Conservation (phyloP, 2,113 vertebrate genomes). For the Cynocephalus volans region DNA sequence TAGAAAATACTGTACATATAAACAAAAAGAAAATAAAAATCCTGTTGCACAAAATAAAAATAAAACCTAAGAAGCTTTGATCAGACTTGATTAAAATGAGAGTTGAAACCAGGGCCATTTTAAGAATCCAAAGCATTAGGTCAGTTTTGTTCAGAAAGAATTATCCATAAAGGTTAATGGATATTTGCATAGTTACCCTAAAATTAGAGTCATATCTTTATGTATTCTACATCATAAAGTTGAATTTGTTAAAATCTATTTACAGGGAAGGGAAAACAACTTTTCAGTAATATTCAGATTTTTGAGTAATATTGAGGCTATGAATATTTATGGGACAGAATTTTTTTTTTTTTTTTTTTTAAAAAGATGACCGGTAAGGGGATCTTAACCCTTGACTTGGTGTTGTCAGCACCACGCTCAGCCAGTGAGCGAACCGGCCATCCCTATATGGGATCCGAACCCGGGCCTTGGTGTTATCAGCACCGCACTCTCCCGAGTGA, state of each 20-base stretch:
- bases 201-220: constrained; percentile 29
- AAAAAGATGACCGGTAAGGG: too few relatives aligned
- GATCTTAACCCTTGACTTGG: too few relatives aligned
- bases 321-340: background rate
- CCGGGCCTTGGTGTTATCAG: too few relatives aligned
- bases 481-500: too few relatives aligned
- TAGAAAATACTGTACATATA: background rate
- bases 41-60: background rate
- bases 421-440: too few relatives aligned
- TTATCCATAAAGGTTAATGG: background rate
- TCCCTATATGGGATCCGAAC: too few relatives aligned
- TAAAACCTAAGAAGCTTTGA: background rate
- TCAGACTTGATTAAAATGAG: constrained; percentile 21
- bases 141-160: background rate
- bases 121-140: constrained; percentile 41
- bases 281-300: constrained; percentile 19
- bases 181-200: constrained; percentile 1
- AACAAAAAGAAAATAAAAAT: constrained; percentile 28
- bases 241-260: constrained; percentile 37
- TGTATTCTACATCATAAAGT: constrained; percentile 1
- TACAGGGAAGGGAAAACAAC: background rate
- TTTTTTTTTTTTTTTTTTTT: background rate
- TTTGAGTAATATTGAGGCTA: background rate
- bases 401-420: too few relatives aligned
- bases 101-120: background rate